Evolutionary conservation across 2,113 vertebrate genomes (phyloP).

Genomic region (Crotophaga sulcirostris): DNA sequence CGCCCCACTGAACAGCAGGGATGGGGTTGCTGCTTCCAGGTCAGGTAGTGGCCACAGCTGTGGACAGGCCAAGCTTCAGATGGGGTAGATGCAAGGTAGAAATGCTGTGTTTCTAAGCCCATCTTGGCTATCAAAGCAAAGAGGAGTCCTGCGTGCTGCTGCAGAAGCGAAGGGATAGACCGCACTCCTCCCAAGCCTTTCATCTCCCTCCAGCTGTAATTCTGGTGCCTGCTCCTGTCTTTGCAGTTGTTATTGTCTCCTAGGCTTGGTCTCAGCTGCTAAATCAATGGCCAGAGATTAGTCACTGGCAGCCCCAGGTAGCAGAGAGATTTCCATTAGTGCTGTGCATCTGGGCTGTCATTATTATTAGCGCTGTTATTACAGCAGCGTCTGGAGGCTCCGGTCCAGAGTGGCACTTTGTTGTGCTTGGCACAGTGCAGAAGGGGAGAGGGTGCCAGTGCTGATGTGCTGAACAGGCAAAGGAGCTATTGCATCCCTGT

Average conservation of each 20-base stretch:
- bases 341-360: neutral
- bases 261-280: neutral
- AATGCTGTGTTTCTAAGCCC: rapidly evolving
- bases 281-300: slow-evolving; percentile 10
- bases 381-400: neutral
- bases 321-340: neutral
- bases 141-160: neutral
- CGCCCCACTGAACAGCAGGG: neutral
- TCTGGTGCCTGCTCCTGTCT: neutral
- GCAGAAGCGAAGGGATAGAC: neutral
- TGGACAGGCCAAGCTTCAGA: neutral
- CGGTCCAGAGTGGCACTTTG: neutral
- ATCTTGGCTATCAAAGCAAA: neutral
- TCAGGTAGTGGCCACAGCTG: neutral
- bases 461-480: neutral
- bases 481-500: neutral
- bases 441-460: neutral
- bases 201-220: neutral
- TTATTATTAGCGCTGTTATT: neutral
- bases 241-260: neutral
- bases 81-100: neutral
- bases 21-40: neutral
- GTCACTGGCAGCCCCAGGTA: neutral
- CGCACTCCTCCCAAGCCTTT: neutral
- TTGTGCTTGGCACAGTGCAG: neutral